Evolutionary conservation across 1,140 invertebrate genomes (phyloP), one percentile per base, ranked within the genome.

Genomic region (Bombus impatiens): DNA sequence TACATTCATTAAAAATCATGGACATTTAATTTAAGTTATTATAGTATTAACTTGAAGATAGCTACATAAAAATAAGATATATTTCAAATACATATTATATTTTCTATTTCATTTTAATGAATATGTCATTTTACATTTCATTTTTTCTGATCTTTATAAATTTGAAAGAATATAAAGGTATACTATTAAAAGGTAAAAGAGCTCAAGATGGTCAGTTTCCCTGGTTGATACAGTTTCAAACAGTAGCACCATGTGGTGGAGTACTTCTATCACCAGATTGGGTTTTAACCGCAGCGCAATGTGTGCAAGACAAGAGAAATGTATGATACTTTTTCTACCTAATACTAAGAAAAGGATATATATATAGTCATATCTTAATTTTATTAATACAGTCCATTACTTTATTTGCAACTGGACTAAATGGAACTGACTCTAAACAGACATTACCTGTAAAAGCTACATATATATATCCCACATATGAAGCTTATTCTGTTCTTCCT

Each of bases 221-320:
- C 15, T 92, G 89, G 88, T 78, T 91, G 32, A 82, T 92, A 78
- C 91, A 92, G 82, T 92, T 92, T 88, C 81, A 92, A 87, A 92
- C 91, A 59, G 82, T 92, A 79, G 37, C 74, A 70, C 90, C 91
- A 53, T 92, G 90, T 70, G 90, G 90, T n/a, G 90, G 91, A 71
- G 78, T 92, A 68, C 83, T 92, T 35, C 70, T 92, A 40, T 89
- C 90, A 53, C 75, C 90, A 32, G 91, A 92, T 40, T 92, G 91
- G 91, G 86, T 92, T 37, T 57, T 91, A 53, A 92, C 91, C 35
- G 88, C 91, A n/a, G 91, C 90, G 6, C 90, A 92, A 82, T 92
- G 91, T 72, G 89, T 92, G 44, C 87, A 89, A 53, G 85, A 86
- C 47, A 89, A 91, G 62, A 80, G 91, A 86, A 90, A 90, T 80